Conservation (phyloP, 2,888 invertebrate genomes). For the Pseudococcus viburni region DNA sequence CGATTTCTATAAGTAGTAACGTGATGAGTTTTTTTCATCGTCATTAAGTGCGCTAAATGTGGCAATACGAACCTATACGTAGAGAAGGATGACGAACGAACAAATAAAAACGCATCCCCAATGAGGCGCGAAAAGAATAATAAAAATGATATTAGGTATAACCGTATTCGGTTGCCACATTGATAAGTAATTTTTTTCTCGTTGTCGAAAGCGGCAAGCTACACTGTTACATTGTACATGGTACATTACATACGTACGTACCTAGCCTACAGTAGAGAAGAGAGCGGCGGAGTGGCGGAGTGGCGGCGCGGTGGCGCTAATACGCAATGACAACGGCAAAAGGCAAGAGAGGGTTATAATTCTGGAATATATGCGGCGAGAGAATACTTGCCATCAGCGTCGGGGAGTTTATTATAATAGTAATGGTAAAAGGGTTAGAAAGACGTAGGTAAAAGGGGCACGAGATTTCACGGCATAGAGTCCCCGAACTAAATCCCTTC, state of each 20-base stretch:
- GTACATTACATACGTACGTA: neutral
- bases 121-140: conserved; percentile 61
- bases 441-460: conserved; percentile 60
- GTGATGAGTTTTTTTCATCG: no score
- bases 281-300: neutral
- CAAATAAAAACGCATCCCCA: conserved; percentile 52
- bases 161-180: conserved; percentile 41
- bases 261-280: neutral
- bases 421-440: conserved; percentile 65
- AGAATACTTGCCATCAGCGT: conserved; percentile 66
- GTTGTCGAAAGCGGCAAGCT: conserved; percentile 42
- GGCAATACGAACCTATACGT: neutral
- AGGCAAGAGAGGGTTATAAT: conserved; percentile 63
- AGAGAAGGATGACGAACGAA: conserved; percentile 25
- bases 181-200: conserved; percentile 29
- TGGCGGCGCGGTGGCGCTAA: neutral
- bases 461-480: conserved; percentile 66
- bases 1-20: no score
- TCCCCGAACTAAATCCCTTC: conserved; percentile 67
- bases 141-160: conserved; percentile 54
- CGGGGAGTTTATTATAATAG: conserved; percentile 63
- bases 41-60: conserved; percentile 35
- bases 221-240: no score
- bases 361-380: conserved; percentile 66
- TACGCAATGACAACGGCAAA: conserved; percentile 63